These are phyloP conservation scores for Prosapia bicincta DNA, from an alignment of 2,888 invertebrate species.

Conservation along the genomic window DNA sequence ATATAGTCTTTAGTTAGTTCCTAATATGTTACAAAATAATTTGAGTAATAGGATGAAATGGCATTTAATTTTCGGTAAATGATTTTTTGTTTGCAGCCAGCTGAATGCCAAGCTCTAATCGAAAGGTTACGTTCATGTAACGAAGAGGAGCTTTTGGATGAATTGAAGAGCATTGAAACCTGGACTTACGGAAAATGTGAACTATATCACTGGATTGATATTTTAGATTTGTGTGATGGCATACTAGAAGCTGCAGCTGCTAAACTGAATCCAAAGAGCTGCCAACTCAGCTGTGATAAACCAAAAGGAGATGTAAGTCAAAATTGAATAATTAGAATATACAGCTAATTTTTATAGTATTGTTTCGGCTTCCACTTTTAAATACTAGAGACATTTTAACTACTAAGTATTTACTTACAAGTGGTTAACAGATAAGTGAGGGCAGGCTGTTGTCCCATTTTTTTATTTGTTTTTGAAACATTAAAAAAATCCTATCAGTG, in stretches of 20 bases:
- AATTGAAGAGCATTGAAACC: slow-evolving; percentile 68
- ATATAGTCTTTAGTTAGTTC: not conserved
- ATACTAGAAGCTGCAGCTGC: slow-evolving; percentile 72
- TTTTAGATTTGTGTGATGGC: slow-evolving; percentile 70
- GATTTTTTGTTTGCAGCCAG: slow-evolving; percentile 48
- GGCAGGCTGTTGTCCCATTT: too few relatives aligned
- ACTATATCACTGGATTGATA: slow-evolving; percentile 81
- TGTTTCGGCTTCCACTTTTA: too few relatives aligned
- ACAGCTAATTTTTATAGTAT: too few relatives aligned
- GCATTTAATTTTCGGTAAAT: not conserved
- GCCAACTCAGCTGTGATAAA: slow-evolving; percentile 71
- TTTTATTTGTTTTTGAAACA: too few relatives aligned
- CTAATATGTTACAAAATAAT: not conserved
- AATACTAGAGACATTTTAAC: too few relatives aligned
- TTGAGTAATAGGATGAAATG: not conserved
- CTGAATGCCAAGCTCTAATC: slow-evolving; percentile 73
- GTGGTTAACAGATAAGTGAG: too few relatives aligned
- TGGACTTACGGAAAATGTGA: slow-evolving; percentile 89
- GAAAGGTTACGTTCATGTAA: slow-evolving; percentile 66
- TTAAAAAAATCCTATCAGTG: too few relatives aligned
- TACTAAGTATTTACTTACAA: too few relatives aligned
- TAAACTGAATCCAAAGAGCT: slow-evolving; percentile 57
- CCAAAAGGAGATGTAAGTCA: slow-evolving; percentile 54
- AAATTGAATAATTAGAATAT: too few relatives aligned
- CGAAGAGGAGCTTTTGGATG: slow-evolving; percentile 60